Base-by-base conservation (phyloP, 2,888 invertebrate species). In the Tillus elongatus region DNA sequence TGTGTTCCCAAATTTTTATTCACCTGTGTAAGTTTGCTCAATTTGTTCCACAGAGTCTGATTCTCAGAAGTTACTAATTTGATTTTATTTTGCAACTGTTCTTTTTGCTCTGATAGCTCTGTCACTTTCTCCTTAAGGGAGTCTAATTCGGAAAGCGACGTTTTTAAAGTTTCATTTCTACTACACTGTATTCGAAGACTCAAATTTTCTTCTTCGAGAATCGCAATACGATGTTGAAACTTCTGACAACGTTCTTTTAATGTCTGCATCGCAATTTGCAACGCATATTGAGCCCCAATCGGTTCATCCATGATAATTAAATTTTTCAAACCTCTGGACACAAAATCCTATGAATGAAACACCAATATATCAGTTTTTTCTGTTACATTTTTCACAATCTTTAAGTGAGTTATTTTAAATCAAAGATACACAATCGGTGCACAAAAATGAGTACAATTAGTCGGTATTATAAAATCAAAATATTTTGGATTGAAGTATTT, bases 11-110 rank as follows among this genome's bases (percentile, higher is more conserved):
- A 56, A 15, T 66, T 66, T 50, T 70, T 69, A 47, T 75, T 76
- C 11, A 73, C 72, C 54, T 74, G 73, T 3, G 80, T 72, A 35
- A 80, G 63, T 57, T 71, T 70, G 1, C 74, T 78, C 37, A 88
- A 68, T 53, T 81, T 76, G 38, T 72, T 76, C 88, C 88, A 88
- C 28, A 88, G 63, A 46, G 81, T 80, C 52, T 80, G 78, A 59
- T 88, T 88, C 61, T 88, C 88, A 50, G 75, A 74, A 2, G 85
- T 80, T 6, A 88, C 84, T 82, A 88, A 84, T 50, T 74, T 76
- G 15, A 86, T 74, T 55, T 84, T 84, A 57, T 83, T 82, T 50
- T 78, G 73, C 0, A 88, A 65, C 54, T 85, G 84, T 1, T 77
- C 74, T 54, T 85, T 87, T 56, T 86, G 83, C 51, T 80, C 79